A percentile compares a stretch with the other conserved stretches of the same genome.
These are phyloP conservation scores for Lasaia peninsularis DNA, from an alignment of 1,140 invertebrate species.

Conservation along the genomic window DNA sequence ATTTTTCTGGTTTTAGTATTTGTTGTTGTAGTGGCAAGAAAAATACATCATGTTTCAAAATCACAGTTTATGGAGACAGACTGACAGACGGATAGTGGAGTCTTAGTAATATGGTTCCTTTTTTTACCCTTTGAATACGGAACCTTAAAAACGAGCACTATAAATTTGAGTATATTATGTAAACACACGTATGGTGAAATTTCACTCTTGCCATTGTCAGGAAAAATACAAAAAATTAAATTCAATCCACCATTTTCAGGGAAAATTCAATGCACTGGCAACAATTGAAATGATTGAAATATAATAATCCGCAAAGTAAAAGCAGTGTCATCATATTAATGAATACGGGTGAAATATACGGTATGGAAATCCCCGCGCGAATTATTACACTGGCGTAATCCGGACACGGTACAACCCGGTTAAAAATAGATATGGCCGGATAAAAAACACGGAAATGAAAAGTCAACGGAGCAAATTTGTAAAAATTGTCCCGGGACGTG, in stretches of 20 bases:
- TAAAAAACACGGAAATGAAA: conserved; percentile 35
- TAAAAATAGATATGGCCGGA: not conserved
- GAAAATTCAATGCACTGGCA: not conserved
- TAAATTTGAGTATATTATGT: too few species aligned
- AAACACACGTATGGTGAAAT: too few species aligned
- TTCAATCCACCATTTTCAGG: not conserved
- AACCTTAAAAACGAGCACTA: too few species aligned
- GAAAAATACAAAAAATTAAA: conserved; percentile 3
- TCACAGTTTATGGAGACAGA: too few species aligned
- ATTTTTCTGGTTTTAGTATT: too few species aligned
- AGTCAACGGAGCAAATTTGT: conserved; percentile 43
- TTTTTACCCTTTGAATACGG: too few species aligned
- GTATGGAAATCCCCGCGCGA: conserved; percentile 9
- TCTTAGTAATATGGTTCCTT: too few species aligned
- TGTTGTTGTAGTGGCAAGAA: too few species aligned
- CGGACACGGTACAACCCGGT: not conserved
- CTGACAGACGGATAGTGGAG: too few species aligned
- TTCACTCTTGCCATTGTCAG: too few species aligned
- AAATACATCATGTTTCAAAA: too few species aligned
- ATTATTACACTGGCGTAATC: conserved; percentile 17
- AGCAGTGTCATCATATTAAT: conserved; percentile 21
- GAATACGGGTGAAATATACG: conserved; percentile 20
- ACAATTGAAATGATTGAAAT: conserved; percentile 16
- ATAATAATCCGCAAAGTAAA: conserved; percentile 20
- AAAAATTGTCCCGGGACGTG: conserved; percentile 40